These are phyloP conservation scores for Hemicentrotus pulcherrimus DNA, from an alignment of 35 echinoderm and acorn worm species.

Conservation along the genomic window DNA sequence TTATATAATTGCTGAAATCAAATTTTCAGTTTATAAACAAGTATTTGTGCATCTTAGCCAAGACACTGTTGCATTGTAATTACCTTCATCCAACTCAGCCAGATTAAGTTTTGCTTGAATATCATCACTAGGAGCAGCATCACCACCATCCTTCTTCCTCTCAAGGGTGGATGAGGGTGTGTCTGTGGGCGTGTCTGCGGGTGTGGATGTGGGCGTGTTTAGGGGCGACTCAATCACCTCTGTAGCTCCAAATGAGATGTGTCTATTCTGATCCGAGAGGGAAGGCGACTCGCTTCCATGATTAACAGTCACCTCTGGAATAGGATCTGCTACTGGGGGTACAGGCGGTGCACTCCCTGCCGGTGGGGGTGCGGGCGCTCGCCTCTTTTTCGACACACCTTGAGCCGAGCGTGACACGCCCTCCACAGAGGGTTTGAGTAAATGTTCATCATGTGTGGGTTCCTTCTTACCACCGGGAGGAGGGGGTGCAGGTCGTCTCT, in stretches of 20 bases:
- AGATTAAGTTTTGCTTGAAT: not conserved
- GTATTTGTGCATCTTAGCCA: not conserved
- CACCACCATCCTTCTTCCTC: conserved; percentile 44
- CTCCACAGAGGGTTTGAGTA: not conserved
- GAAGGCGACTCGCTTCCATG: not conserved
- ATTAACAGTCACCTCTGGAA: not conserved
- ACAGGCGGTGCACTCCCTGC: not conserved
- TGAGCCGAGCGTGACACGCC: conserved; percentile 14
- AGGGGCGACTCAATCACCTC: conserved; percentile 18
- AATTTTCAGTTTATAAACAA: not conserved
- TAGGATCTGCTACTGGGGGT: not conserved
- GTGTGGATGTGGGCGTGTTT: not conserved
- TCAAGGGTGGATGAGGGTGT: conserved; percentile 26
- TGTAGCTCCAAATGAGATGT: not conserved
- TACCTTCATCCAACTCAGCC: not conserved
- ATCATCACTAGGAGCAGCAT: not conserved
- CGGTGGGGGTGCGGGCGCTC: conserved; percentile 61
- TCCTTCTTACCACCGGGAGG: not conserved
- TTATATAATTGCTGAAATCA: not conserved
- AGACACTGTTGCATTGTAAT: not conserved
- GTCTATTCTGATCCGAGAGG: not conserved
- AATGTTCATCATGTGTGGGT: conserved; percentile 4
- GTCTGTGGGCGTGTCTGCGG: not conserved
- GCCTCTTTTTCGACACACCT: conserved; percentile 54
- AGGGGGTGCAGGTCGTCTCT: conserved; percentile 50